A percentile compares a stretch with the other conserved stretches of the same genome.
Conservation (phyloP, 2,113 vertebrate species). For the Thunnus maccoyii region DNA sequence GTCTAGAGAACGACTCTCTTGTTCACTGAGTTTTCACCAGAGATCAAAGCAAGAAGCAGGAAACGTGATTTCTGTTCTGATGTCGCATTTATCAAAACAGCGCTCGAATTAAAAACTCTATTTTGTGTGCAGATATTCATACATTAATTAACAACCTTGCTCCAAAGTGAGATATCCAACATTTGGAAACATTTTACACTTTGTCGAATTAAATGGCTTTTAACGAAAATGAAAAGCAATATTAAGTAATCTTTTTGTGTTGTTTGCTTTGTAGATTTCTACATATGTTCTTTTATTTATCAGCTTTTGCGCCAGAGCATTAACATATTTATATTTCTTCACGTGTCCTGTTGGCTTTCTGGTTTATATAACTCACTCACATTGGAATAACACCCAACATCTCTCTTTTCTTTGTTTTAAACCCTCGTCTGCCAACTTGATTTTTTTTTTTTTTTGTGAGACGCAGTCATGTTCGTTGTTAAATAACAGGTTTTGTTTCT, state of each 20-base stretch:
- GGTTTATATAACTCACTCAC: neutral
- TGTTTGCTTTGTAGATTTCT: neutral
- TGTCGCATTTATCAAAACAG: neutral
- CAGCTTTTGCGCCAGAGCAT: neutral
- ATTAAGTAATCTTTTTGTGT: neutral
- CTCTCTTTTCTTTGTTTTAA: no score
- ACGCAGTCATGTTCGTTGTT: neutral
- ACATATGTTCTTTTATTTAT: neutral
- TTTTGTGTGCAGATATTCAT: neutral
- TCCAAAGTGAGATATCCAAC: neutral
- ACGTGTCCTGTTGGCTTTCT: neutral
- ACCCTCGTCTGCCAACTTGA: neutral
- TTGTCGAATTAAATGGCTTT: neutral
- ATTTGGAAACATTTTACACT: neutral
- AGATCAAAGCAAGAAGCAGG: constrained; percentile 12
- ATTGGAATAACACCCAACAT: neutral
- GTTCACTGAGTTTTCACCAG: constrained; percentile 2
- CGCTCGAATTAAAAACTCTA: neutral
- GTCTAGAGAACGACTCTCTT: constrained; percentile 1
- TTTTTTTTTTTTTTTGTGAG: no score
- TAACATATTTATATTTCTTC: neutral
- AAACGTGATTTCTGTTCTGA: constrained; percentile 6
- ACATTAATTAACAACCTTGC: constrained; percentile 11
- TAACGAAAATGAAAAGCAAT: neutral
- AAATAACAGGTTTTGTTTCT: neutral